phyloP scores from a whole-genome alignment of 2,797 vertebrate species.

The Pempheris klunzingeri region DNA sequence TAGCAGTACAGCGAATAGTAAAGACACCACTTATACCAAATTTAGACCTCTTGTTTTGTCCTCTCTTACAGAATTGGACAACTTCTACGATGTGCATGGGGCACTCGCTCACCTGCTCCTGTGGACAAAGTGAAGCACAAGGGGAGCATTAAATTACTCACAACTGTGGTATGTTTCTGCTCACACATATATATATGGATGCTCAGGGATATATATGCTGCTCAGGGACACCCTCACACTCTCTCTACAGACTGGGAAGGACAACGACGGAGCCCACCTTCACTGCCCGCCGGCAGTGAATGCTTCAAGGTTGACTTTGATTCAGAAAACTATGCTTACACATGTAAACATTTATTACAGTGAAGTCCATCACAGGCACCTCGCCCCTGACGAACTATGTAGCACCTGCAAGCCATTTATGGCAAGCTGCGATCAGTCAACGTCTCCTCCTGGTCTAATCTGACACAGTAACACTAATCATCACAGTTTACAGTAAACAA shows the following conservation, averaged over 20 bases:
- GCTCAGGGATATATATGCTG: no score
- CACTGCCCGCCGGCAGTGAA: not conserved
- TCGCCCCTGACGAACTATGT: not conserved
- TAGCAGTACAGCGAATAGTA: not conserved
- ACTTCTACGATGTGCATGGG: not conserved
- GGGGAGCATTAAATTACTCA: constrained; percentile 12
- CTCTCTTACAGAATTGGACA: not conserved
- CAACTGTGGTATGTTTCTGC: not conserved
- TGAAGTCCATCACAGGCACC: not conserved
- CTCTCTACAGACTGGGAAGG: not conserved
- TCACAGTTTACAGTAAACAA: constrained; percentile 34
- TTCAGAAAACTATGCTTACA: not conserved
- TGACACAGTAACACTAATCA: constrained; percentile 29
- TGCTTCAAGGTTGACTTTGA: not conserved
- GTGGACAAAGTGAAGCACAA: not conserved
- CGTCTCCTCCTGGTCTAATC: not conserved
- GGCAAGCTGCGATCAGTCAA: not conserved
- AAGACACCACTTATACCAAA: not conserved
- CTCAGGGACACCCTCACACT: not conserved
- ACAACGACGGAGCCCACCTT: not conserved
- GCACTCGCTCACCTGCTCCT: not conserved
- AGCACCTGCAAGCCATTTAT: not conserved
- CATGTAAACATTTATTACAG: not conserved
- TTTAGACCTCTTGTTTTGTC: no score
- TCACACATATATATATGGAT: not conserved